phyloP scores from a whole-genome alignment of 1,140 invertebrate species.

The Sogatella furcifera region DNA sequence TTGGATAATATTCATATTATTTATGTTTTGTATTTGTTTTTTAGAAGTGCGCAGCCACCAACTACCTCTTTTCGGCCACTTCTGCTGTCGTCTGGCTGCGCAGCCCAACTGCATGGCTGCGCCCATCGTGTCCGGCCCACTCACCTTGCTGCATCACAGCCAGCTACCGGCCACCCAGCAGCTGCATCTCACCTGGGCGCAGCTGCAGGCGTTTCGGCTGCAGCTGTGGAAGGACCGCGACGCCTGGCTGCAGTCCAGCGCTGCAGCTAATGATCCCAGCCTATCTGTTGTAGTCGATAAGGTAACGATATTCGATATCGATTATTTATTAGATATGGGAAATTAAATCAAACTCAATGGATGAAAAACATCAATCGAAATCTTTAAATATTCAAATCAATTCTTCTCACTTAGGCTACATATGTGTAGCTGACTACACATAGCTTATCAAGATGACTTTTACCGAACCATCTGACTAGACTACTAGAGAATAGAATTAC shows the following conservation, averaged over 20 bases:
- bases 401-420: too few species aligned
- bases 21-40: background rate
- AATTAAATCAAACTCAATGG: too few species aligned
- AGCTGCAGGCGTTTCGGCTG: conserved; percentile 20
- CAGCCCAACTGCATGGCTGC: conserved; percentile 49
- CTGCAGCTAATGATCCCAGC: too few species aligned
- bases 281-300: conserved; percentile 30
- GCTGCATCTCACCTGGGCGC: conserved; percentile 16
- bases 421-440: too few species aligned
- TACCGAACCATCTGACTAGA: too few species aligned
- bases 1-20: too few species aligned
- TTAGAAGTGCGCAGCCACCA: conserved; percentile 41
- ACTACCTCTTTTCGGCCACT: conserved; percentile 59
- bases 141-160: conserved; percentile 28
- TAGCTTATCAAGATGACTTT: too few species aligned
- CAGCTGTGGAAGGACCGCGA: conserved; percentile 35
- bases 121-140: conserved; percentile 40
- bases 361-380: too few species aligned
- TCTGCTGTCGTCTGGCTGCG: conserved; percentile 58
- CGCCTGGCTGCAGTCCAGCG: conserved; percentile 28
- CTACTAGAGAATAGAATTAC: too few species aligned
- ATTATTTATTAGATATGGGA: too few species aligned
- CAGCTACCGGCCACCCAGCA: conserved; percentile 2
- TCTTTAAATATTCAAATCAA: too few species aligned
- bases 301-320: conserved; percentile 20